Evolutionary conservation across 2,113 vertebrate genomes (phyloP).

Genomic region (Cinclus mexicanus): DNA sequence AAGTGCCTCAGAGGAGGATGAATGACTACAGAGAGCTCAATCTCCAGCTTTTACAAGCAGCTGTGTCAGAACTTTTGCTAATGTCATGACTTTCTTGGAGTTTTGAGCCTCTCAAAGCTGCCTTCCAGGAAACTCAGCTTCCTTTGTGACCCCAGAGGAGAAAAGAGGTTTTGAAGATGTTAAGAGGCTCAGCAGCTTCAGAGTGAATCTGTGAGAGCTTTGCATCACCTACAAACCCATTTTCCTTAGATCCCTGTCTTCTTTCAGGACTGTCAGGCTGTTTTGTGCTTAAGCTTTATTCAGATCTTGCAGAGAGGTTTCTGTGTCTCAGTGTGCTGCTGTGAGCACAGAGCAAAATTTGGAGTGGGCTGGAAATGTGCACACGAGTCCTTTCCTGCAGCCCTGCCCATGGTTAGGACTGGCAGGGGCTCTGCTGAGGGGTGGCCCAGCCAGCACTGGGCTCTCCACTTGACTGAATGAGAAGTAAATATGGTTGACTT

Average conservation of each 20-base stretch:
- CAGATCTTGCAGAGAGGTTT: background rate
- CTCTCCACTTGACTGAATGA: background rate
- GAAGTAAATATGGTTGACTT: background rate
- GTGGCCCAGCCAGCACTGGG: background rate
- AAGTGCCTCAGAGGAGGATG: background rate
- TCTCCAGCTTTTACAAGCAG: background rate
- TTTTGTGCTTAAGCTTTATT: slow-evolving; percentile 4
- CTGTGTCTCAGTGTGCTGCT: background rate
- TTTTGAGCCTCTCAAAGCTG: background rate
- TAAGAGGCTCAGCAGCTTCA: slow-evolving; percentile 20
- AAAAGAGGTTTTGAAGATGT: slow-evolving; percentile 20
- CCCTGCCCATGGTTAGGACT: background rate
- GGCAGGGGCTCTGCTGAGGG: background rate
- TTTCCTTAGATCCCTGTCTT: slow-evolving; percentile 28
- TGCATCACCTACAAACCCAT: slow-evolving; percentile 53
- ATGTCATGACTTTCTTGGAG: background rate
- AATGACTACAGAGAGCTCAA: background rate
- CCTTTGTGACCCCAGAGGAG: background rate
- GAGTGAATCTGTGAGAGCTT: background rate
- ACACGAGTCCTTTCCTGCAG: background rate
- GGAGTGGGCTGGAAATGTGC: background rate
- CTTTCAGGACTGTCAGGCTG: slow-evolving; percentile 25
- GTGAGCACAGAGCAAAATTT: background rate
- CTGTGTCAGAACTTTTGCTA: background rate
- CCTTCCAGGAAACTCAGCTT: background rate